A percentile compares a stretch with the other conserved stretches of the same genome.
phyloP scores from a whole-genome alignment of 2,797 vertebrate genomes.

The Pyrocephalus nanus region DNA sequence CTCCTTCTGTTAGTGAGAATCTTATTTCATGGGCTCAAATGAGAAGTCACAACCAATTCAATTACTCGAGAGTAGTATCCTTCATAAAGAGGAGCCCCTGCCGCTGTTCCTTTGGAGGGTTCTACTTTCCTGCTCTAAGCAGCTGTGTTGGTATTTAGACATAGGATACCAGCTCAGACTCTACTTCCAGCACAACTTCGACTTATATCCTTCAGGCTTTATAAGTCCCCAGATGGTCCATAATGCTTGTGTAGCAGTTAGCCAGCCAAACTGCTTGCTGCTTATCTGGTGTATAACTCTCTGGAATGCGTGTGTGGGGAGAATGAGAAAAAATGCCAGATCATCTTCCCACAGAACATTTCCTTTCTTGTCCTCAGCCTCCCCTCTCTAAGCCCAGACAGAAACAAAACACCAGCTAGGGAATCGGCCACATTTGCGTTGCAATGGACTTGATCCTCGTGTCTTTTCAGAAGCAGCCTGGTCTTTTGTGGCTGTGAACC shows the following conservation, averaged over 20 bases:
- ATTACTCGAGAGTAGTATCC: slow-evolving; percentile 51
- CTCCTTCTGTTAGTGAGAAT: slow-evolving; percentile 11
- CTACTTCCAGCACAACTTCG: slow-evolving; percentile 53
- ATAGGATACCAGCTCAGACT: slow-evolving; percentile 66
- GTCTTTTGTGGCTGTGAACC: background rate
- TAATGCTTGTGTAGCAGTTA: slow-evolving; percentile 43
- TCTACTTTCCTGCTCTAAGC: slow-evolving; percentile 65
- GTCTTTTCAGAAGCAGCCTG: slow-evolving; percentile 43
- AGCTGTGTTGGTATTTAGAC: slow-evolving; percentile 72
- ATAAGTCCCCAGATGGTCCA: slow-evolving; percentile 67
- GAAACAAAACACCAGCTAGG: slow-evolving; percentile 62
- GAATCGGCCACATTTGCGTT: slow-evolving; percentile 39
- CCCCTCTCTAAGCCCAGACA: slow-evolving; percentile 61
- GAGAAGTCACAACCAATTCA: slow-evolving; percentile 44
- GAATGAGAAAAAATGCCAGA: slow-evolving; percentile 66
- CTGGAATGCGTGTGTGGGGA: slow-evolving; percentile 56
- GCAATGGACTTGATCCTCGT: slow-evolving; percentile 24
- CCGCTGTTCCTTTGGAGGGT: slow-evolving; percentile 29
- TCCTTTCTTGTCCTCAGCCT: slow-evolving; percentile 70
- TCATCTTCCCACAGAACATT: slow-evolving; percentile 70
- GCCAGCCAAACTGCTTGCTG: slow-evolving; percentile 63
- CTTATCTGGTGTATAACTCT: slow-evolving; percentile 70
- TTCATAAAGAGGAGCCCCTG: slow-evolving; percentile 35
- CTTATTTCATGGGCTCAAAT: slow-evolving; percentile 43
- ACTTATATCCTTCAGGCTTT: slow-evolving; percentile 45